Evolutionary conservation across 2,113 vertebrate genomes (phyloP).

Genomic region (Onychostruthus taczanowskii): DNA sequence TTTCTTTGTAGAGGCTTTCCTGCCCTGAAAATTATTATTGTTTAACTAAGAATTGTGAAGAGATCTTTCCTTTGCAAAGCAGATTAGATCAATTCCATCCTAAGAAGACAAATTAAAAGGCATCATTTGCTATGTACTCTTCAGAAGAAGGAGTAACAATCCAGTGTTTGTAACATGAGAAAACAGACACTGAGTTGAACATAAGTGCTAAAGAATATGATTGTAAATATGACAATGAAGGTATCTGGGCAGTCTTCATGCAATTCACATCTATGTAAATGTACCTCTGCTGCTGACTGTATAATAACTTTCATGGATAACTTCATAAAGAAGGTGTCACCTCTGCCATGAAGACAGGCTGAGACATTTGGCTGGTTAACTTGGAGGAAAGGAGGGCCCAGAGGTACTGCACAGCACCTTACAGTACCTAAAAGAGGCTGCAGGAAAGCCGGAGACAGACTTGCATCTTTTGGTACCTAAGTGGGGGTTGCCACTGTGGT

Average conservation of each 20-base stretch:
- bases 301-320: background rate
- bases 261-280: background rate
- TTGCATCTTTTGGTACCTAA: background rate
- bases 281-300: background rate
- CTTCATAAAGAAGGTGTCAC: background rate
- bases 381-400: too few species aligned
- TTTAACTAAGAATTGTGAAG: background rate
- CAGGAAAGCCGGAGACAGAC: background rate
- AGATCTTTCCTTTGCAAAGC: background rate
- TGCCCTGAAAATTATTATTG: background rate
- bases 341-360: background rate
- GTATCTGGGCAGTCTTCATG: background rate
- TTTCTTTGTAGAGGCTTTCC: background rate
- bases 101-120: background rate
- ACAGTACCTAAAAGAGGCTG: too few species aligned
- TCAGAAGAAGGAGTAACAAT: background rate
- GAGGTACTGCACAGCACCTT: background rate
- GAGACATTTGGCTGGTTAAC: background rate
- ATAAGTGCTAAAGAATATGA: background rate
- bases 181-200: background rate
- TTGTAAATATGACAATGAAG: background rate
- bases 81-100: background rate
- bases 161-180: background rate
- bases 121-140: background rate
- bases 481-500: background rate